Evolutionary conservation across 2,888 invertebrate genomes (phyloP), one percentile per base, ranked within the genome.

Genomic region (Ectemnius continuus): DNA sequence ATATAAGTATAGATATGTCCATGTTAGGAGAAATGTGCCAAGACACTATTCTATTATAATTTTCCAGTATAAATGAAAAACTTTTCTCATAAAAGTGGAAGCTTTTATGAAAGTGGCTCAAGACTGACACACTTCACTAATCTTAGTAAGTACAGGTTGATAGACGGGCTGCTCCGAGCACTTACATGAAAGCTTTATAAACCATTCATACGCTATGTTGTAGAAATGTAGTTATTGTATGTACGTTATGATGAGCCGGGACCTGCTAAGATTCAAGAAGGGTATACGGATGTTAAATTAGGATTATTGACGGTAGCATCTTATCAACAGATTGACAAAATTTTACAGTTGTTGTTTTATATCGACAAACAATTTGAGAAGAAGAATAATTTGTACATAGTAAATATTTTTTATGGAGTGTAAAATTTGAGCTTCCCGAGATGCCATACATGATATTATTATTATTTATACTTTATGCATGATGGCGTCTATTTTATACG

Each of bases 1-100:
- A 64, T 64, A 71, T 71, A 66, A 28, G 62, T 68, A 68, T 36
- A 67, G 65, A 78, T 75, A 78, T 80, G 73, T 78, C 83, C 69
- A 73, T 81, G 76, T 73, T 80, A 83, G 77, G 70, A 67, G 56
- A 70, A 75, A 79, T 59, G 76, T 83, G 82, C 85, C 87, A 87
- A 85, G 81, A 85, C 82, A 85, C 82, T 87, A 86, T 81, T 84
- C 79, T 82, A 80, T 84, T 83, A 82, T 79, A 84, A 84, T 82
- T 87, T 87, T 86, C 75, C 73, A 85, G 75, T 81, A 81, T 84
- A 85, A 80, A 80, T 84, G 26, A 23, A 82, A 82, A 83, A 80
- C 78, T 76, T 85, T 23, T 84, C 76, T 61, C 69, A 76, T 71
- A 76, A 68, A 70, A 67, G 73, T 66, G 48, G 48, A 78, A 82